A percentile compares a stretch with the other conserved stretches of the same genome.
Conservation (phyloP, 1,140 invertebrate genomes). For the Tetragnatha versicolor region DNA sequence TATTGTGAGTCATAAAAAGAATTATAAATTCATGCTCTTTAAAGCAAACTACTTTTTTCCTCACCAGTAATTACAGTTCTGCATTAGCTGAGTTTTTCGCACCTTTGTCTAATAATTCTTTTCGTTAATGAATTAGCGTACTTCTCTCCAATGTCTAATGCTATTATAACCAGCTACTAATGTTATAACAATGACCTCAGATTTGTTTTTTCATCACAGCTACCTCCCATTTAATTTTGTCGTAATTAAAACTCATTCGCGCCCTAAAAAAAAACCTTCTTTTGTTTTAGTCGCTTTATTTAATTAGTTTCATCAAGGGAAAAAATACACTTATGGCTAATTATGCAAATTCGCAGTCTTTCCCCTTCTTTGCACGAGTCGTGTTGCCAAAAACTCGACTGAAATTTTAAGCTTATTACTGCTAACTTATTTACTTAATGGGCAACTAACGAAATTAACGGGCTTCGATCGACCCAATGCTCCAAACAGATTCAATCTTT, state of each 20-base stretch:
- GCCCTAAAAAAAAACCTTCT: too few relatives aligned
- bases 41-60: too few relatives aligned
- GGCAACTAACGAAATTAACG: constrained; percentile 32
- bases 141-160: neutral
- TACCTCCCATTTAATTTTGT: constrained; percentile 2
- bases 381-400: constrained; percentile 3
- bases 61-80: too few relatives aligned
- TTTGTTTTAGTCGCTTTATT: constrained; percentile 7
- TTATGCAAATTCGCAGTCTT: constrained; percentile 30
- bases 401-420: constrained; percentile 22
- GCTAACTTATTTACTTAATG: constrained; percentile 34
- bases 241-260: constrained; percentile 28
- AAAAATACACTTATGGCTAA: constrained; percentile 28
- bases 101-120: too few relatives aligned
- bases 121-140: too few relatives aligned
- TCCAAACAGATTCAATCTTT: constrained; percentile 19
- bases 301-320: constrained; percentile 34
- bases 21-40: too few relatives aligned
- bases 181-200: neutral
- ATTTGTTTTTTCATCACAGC: constrained; percentile 8
- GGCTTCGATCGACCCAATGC: neutral
- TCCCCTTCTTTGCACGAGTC: neutral
- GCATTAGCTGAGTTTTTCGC: too few relatives aligned
- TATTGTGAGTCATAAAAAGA: too few relatives aligned
- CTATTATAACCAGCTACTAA: too few relatives aligned